A percentile compares a stretch with the other conserved stretches of the same genome.
These are phyloP conservation scores for Epinotia nisella DNA, from an alignment of 2,888 invertebrate species.

Conservation along the genomic window DNA sequence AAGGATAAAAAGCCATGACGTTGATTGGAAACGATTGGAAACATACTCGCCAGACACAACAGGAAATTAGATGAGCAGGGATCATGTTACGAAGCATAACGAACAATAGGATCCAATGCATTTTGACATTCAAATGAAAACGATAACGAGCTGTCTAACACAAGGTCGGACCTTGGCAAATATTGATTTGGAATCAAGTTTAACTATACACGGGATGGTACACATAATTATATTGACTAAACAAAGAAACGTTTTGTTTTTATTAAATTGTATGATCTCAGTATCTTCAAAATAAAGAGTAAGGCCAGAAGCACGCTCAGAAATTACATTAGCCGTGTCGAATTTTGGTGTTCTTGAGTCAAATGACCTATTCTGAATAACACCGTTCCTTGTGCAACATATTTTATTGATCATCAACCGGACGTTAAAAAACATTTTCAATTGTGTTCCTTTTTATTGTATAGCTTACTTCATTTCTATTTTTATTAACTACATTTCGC, in stretches of 20 bases:
- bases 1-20: neutral
- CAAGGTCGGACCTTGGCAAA: constrained; percentile 57
- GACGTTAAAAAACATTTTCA: neutral
- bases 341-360: constrained; percentile 62
- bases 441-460: neutral
- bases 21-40: constrained; percentile 25
- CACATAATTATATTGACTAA: constrained; percentile 24
- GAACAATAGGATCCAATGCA: constrained; percentile 64
- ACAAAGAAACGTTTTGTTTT: constrained; percentile 46
- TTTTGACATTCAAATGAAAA: constrained; percentile 67
- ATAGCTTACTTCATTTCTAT: neutral
- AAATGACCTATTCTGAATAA: constrained; percentile 48
- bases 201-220: constrained; percentile 17
- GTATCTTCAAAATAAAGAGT: constrained; percentile 50
- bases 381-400: constrained; percentile 10
- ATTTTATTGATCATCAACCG: neutral
- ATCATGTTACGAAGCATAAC: constrained; percentile 51
- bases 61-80: constrained; percentile 46
- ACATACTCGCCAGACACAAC: constrained; percentile 22
- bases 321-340: constrained; percentile 66
- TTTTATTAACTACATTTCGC: too few relatives aligned
- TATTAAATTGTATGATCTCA: constrained; percentile 49
- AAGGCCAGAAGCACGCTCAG: constrained; percentile 60
- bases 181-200: constrained; percentile 41
- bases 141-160: constrained; percentile 65